These are phyloP conservation scores for Diacarnus erythraeanus DNA, from an alignment of 37 sponge, comb jelly and placozoan species.

Conservation along the genomic window DNA sequence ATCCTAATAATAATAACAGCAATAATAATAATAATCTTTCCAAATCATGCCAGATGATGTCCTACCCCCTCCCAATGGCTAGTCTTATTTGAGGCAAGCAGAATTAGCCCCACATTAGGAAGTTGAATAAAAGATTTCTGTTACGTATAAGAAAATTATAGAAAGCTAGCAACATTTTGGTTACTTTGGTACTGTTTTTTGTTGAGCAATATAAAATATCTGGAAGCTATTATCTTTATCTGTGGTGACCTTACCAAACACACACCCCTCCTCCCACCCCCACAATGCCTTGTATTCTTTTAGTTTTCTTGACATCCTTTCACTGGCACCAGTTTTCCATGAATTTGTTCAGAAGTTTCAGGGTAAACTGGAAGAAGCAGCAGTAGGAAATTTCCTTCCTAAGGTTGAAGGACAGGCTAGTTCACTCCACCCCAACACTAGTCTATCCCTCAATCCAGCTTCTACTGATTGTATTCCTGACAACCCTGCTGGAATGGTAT, in stretches of 20 bases:
- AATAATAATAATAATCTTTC: too few species aligned
- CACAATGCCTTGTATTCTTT: neutral
- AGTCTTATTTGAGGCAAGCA: neutral
- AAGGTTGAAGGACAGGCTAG: neutral
- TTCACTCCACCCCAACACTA: neutral
- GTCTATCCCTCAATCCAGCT: neutral
- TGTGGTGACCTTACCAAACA: neutral
- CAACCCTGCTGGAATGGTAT: neutral
- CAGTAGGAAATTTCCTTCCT: slow-evolving; percentile 30
- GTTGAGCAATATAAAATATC: too few species aligned
- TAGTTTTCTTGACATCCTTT: neutral
- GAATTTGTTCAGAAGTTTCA: slow-evolving; percentile 60
- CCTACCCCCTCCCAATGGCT: too few species aligned
- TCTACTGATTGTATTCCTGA: neutral
- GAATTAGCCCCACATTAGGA: neutral
- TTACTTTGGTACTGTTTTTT: too few species aligned
- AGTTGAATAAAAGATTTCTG: too few species aligned
- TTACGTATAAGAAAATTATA: too few species aligned
- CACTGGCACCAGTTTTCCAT: slow-evolving; percentile 59
- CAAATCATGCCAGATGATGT: too few species aligned
- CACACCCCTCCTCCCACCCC: neutral
- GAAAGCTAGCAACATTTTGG: too few species aligned
- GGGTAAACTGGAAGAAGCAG: slow-evolving; percentile 31
- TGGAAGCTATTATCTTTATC: too few species aligned
- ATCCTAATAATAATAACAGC: slow-evolving; percentile 26